Evolutionary conservation across 2,797 vertebrate genomes (phyloP).

Genomic region (Sternotherus odoratus): DNA sequence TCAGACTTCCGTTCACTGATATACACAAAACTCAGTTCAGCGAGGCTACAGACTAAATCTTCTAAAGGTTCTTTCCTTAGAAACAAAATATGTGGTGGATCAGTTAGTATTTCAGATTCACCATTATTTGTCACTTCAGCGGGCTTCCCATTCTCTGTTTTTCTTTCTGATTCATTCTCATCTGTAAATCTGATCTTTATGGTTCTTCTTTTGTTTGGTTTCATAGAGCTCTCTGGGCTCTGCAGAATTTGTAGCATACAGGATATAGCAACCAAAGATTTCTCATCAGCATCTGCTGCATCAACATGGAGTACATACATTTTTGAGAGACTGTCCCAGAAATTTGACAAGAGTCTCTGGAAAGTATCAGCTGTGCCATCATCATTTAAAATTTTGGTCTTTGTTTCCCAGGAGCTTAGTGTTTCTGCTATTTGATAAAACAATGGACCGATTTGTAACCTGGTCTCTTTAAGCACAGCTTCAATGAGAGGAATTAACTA

Average conservation of each 20-base stretch:
- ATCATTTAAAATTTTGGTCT: conserved; percentile 73
- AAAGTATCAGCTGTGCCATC: conserved; percentile 74
- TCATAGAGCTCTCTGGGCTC: conserved; percentile 79
- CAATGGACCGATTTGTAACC: conserved; percentile 88
- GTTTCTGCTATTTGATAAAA: conserved; percentile 89
- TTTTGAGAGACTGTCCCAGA: conserved; percentile 90
- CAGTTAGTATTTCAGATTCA: conserved; percentile 52
- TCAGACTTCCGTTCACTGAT: conserved; percentile 89
- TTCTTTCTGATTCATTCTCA: conserved; percentile 72
- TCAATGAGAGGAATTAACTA: conserved; percentile 91
- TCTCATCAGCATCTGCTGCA: conserved; percentile 81
- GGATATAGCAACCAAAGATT: conserved; percentile 87
- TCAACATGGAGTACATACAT: conserved; percentile 84
- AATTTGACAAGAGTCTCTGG: conserved; percentile 84
- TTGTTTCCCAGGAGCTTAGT: conserved; percentile 92
- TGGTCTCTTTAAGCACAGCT: conserved; percentile 83
- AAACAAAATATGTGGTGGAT: conserved; percentile 21
- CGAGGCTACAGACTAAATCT: conserved; percentile 91
- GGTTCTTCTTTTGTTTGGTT: conserved; percentile 83
- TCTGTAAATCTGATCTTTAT: conserved; percentile 88
- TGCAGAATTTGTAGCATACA: conserved; percentile 89
- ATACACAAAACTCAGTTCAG: conserved; percentile 90
- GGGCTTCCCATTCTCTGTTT: conserved; percentile 45
- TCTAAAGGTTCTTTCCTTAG: conserved; percentile 86
- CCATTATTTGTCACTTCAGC: conserved; percentile 66